Evolutionary conservation across 2,113 vertebrate species (phyloP), one percentile per base, ranked within the genome.

Genomic region (Pavo muticus): DNA sequence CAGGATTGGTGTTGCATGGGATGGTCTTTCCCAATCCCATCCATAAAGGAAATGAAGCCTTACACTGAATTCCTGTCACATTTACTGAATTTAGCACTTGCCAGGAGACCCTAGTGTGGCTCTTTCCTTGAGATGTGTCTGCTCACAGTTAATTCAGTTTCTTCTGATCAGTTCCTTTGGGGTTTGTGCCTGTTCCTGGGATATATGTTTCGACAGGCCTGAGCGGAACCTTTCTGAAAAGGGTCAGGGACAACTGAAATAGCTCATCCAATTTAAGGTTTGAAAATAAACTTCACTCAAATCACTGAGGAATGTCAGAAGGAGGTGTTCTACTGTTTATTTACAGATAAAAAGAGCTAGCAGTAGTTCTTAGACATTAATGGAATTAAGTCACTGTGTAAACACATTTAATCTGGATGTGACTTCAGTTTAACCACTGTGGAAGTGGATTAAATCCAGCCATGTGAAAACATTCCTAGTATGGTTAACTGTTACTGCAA

Each of bases 391-490:
- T 72, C 4, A 82, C 37, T 20, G 14, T 93, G 48, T 85, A 84
- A 93, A 73, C 81, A 87, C 27, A 73, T 92, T 89, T 89, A 90
- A 79, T 94, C 63, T 78, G 84, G 29, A 72, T 92, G 63, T 95
- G 84, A 0, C 2, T 85, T 90, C 65, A 23, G 48, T 83, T 96
- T 65, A 95, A 76, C 32, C 48, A 44, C 37, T 64, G 60, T 92
- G 54, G 56, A 93, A 81, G 39, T 71, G 29, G 52, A 94, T 87
- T 76, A 93, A 85, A 82, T 93, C 52, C 78, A 94, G 29, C 4
- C 30, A 32, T 71, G 82, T 37, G 40, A 91, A 82, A 93, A 82
- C 70, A 64, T 27, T 91, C 74, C 78, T 93, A 93, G 85, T 85
- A 93, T 82, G 91, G 91, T 85, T 76, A 87, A 84, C 81, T 63